Percentiles rank a stretch among this genome's conserved stretches.
Evolutionary conservation across 2,113 vertebrate species (phyloP).

Genomic region (Patagioenas fasciata): DNA sequence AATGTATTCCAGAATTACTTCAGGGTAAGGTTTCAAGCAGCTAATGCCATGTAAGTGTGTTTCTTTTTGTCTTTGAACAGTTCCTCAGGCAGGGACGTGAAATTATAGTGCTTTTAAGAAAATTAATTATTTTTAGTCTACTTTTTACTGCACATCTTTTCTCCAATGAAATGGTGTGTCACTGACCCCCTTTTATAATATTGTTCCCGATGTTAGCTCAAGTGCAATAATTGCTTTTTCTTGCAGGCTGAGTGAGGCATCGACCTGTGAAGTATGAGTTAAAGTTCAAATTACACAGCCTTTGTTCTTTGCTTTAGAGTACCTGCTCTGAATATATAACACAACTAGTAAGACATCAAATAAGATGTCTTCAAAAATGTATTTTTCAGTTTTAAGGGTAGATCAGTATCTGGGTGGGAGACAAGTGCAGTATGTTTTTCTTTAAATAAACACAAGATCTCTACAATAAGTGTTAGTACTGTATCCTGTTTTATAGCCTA

Average conservation of each 20-base stretch:
- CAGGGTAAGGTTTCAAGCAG: slow-evolving; percentile 17
- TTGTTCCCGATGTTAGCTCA: slow-evolving; percentile 50
- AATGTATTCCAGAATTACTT: not conserved
- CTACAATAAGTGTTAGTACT: not conserved
- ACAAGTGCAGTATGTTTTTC: not conserved
- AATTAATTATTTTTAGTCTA: slow-evolving; percentile 52
- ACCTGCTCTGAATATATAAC: slow-evolving; percentile 72
- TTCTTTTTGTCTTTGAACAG: slow-evolving; percentile 61
- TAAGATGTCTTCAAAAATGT: not conserved
- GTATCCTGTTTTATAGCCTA: not conserved
- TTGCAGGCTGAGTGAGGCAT: slow-evolving; percentile 58
- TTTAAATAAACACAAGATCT: not conserved
- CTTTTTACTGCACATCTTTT: slow-evolving; percentile 48
- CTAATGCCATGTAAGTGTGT: slow-evolving; percentile 19
- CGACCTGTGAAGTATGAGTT: slow-evolving; percentile 69
- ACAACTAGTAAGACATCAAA: not conserved
- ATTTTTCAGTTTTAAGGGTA: not conserved
- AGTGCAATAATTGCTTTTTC: slow-evolving; percentile 74
- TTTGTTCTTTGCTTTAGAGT: slow-evolving; percentile 64
- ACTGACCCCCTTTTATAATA: slow-evolving; percentile 45
- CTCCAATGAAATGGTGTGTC: slow-evolving; percentile 47
- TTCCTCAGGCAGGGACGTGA: slow-evolving; percentile 50
- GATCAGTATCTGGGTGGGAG: not conserved
- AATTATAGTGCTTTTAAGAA: slow-evolving; percentile 77
- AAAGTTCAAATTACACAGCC: slow-evolving; percentile 71